phyloP scores from a whole-genome alignment of 2,113 vertebrate genomes.

The Spea bombifrons region DNA sequence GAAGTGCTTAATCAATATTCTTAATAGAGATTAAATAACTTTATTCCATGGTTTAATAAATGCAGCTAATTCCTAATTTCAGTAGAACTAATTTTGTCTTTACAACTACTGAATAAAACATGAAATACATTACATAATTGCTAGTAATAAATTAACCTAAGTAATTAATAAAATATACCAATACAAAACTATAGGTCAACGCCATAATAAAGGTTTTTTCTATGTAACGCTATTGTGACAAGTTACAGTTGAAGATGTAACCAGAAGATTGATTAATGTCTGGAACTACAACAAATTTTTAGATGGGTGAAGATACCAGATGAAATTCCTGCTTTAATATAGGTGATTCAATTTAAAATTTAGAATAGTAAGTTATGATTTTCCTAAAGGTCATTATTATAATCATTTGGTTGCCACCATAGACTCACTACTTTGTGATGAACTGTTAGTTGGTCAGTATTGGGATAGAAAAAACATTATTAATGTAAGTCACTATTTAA shows the following conservation, averaged over 20 bases:
- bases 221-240: background rate
- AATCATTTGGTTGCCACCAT: too few relatives aligned
- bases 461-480: too few relatives aligned
- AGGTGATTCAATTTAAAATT: too few relatives aligned
- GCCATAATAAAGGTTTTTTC: background rate
- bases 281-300: background rate
- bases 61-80: constrained; percentile 46
- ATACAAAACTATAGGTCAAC: background rate
- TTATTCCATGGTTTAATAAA: constrained; percentile 43
- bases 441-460: too few relatives aligned
- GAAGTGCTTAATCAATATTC: background rate
- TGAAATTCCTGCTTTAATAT: too few relatives aligned
- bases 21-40: background rate
- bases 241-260: background rate
- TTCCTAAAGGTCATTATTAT: too few relatives aligned
- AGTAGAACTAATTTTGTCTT: background rate
- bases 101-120: background rate
- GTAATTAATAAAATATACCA: background rate
- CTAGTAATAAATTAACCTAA: background rate
- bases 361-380: too few relatives aligned
- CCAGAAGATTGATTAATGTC: background rate
- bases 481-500: too few relatives aligned
- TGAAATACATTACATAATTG: background rate
- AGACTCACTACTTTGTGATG: too few relatives aligned
- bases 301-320: too few relatives aligned